Base-by-base conservation (phyloP, 2,888 invertebrate species). In the Zaprionus obscuricornis region DNA sequence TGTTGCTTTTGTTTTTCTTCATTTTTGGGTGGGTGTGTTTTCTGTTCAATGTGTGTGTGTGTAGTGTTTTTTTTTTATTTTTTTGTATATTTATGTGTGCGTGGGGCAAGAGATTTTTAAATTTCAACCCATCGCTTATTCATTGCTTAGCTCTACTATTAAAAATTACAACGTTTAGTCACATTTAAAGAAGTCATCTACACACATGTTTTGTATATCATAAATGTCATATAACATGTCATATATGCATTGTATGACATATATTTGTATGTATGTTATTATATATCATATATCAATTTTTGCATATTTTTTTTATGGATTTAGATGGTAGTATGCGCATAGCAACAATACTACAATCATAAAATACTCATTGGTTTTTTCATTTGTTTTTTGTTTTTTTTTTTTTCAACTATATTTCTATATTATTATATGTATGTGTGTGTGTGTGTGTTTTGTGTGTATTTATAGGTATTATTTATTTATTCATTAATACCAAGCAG, bases 141-240 rank as follows among this genome's bases (percentile, higher is more conserved):
- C 56, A 76, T 76, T 83, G 66, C 79, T 85, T 85, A 83, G 58
- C 51, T 52, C 75, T 83, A 81, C 66, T 39, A 70, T 71, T 83
- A 18, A 74, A 68, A 81, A 76, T 83, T 83, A 81, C 86, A 83
- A 85, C 84, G 68, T 65, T 75, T 52, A 83, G 58, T 79, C 75
- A 70, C 66, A 75, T 50, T 70, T 70, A 79, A 54, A 75, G 75
- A 57, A 75, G 63, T 73, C 64, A 59, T 67, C 74, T 67, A 83
- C 64, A 43, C 22, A 22, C 7, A 22, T 22, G 22, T 29, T 3
- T 4, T 29, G 7, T 8, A 3, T n/a, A 11, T 29, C 29, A 29
- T 8, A 3, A 6, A n/a, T n/a, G 29, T 29, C 29, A 29, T 8
- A 29, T 29, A n/a, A n/a, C n/a, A n/a, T n/a, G n/a, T n/a, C n/a